phyloP scores from a whole-genome alignment of 2,888 invertebrate species.

The Acanthosepion pharaonis region DNA sequence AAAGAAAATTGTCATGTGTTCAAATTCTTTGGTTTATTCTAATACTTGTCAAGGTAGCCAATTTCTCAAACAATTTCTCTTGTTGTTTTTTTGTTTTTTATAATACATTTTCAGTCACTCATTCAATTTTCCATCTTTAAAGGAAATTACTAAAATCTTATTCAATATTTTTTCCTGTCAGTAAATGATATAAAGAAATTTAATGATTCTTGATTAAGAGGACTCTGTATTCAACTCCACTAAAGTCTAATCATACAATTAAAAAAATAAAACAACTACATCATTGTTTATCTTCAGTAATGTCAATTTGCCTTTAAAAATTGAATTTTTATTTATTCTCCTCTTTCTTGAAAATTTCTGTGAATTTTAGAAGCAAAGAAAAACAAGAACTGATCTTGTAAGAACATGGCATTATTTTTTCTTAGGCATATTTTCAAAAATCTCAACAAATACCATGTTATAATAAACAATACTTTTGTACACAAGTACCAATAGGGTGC shows the following conservation, averaged over 20 bases:
- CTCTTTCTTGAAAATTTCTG: not conserved
- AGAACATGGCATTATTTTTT: not conserved
- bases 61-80: not conserved
- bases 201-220: not conserved
- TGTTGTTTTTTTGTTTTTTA: not conserved
- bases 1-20: not conserved
- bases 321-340: not conserved
- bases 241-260: too few species aligned
- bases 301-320: not conserved
- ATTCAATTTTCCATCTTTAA: not conserved
- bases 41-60: not conserved
- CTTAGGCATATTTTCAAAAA: too few species aligned
- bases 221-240: not conserved
- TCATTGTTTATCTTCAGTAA: not conserved
- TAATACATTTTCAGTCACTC: not conserved
- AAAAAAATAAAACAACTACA: not conserved
- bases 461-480: not conserved
- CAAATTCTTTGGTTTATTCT: not conserved
- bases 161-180: not conserved
- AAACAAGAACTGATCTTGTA: not conserved
- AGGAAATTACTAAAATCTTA: not conserved
- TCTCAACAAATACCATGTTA: conserved; percentile 4
- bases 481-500: not conserved
- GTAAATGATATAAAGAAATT: conserved; percentile 5
- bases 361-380: not conserved